phyloP scores from a whole-genome alignment of 2,888 invertebrate species.

The Drosophila rubida region DNA sequence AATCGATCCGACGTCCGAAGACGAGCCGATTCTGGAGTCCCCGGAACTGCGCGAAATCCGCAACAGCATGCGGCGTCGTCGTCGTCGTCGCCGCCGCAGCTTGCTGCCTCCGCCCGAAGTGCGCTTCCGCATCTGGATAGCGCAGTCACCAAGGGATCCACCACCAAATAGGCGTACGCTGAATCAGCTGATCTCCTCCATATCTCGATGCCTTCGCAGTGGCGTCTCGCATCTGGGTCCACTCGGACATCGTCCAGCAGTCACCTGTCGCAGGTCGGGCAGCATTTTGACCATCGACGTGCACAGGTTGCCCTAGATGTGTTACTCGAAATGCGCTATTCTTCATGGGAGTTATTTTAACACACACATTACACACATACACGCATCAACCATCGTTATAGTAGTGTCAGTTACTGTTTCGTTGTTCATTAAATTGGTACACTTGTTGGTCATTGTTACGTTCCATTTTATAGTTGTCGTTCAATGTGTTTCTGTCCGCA shows the following conservation, averaged over 20 bases:
- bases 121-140: slow-evolving; percentile 10
- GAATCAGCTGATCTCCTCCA: slow-evolving; percentile 23
- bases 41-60: not conserved
- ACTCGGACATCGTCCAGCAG: slow-evolving; percentile 17
- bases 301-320: not conserved
- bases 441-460: no score
- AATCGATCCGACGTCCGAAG: not conserved
- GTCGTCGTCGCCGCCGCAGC: not conserved
- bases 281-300: slow-evolving; percentile 10
- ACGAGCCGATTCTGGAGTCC: not conserved
- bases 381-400: no score
- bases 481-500: not conserved
- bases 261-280: slow-evolving; percentile 4
- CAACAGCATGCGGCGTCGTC: not conserved
- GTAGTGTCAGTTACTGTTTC: no score
- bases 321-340: not conserved
- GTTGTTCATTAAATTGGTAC: no score
- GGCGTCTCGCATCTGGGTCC: not conserved
- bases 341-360: no score
- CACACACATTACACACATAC: no score
- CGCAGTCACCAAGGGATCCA: not conserved
- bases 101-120: not conserved
- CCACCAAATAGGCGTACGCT: not conserved
- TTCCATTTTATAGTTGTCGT: no score
- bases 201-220: slow-evolving; percentile 20